These are phyloP conservation scores for Cervus canadensis DNA, from an alignment of 2,113 vertebrate species.

Conservation along the genomic window DNA sequence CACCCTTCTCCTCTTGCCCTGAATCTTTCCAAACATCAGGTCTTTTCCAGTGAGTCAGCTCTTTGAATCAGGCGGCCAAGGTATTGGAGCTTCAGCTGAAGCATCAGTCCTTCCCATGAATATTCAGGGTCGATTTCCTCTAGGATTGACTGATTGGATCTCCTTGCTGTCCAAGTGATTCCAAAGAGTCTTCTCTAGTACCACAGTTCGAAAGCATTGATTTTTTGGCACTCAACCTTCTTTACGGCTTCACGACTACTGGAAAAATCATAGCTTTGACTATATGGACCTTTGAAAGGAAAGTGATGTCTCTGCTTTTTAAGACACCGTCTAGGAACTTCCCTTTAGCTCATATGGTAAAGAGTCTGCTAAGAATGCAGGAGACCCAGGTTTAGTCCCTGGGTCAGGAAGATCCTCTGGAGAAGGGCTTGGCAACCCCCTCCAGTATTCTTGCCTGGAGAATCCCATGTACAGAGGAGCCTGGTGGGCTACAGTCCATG, in stretches of 20 bases:
- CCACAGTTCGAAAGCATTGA: neutral
- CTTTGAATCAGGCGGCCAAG: neutral
- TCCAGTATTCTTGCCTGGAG: neutral
- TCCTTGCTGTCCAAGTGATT: neutral
- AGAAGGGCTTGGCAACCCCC: neutral
- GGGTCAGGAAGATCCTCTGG: neutral
- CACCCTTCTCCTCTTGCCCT: neutral
- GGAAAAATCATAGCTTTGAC: neutral
- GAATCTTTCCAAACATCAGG: neutral
- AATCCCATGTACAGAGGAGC: neutral
- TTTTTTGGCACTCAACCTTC: neutral
- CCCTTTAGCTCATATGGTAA: neutral
- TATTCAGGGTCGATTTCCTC: neutral
- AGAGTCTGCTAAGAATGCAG: neutral
- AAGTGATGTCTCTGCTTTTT: neutral
- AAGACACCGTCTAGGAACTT: neutral
- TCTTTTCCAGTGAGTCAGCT: neutral
- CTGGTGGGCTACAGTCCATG: neutral
- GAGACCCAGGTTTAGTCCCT: neutral
- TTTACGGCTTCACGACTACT: neutral
- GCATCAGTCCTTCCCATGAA: neutral
- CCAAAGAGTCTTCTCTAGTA: neutral
- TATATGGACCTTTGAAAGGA: neutral
- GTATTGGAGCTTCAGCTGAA: neutral
- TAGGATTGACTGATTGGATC: neutral